Base-by-base conservation (phyloP, 1,140 invertebrate species). In the Apis laboriosa region DNA sequence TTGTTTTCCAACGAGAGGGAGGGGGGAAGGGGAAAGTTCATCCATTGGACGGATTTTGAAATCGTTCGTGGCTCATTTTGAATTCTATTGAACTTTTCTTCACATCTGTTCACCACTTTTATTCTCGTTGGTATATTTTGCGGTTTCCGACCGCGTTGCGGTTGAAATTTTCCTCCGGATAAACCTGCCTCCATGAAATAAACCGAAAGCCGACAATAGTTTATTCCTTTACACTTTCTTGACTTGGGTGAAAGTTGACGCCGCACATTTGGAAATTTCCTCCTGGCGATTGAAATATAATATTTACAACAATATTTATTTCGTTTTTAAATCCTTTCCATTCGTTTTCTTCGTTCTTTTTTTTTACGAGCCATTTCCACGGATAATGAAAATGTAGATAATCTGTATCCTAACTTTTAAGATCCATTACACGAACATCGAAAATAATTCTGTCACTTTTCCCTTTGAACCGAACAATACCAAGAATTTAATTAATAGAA, bases 151-250 rank as follows among this genome's bases (percentile, higher is more conserved):
- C 24, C 49, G n/a, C 28, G 43, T 53, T 49, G 74, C 61, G 74
- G 74, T 76, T 63, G 21, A 74, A 49, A 64, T 76, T 61, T 17
- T 51, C 17, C 60, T 60, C 43, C 19, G 19, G 49, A 75, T 63
- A 61, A 60, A 28, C 72, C 34, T 34, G 5, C 9, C 8, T 60
- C 60, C 60, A 53, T 53, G 61, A 76, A 76, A 76, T 55, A 51
- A 24, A 9, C n/a, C 15, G 49, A n/a, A 24, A 24, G 43, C 15
- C 34, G 19, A 28, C 49, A 15, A 63, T 76, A 1, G 8, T 76
- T 43, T 19, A 63, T n/a, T 55, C 24, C 11, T 64, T 63, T 64
- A 64, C 74, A 76, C 74, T 76, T 64, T 76, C 61, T 76, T 24
- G 74, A 63, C 17, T 34, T 60, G n/a, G 24, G 24, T 76, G 60